phyloP scores from a whole-genome alignment of 2,888 invertebrate genomes.

The Heliconius aoede region DNA sequence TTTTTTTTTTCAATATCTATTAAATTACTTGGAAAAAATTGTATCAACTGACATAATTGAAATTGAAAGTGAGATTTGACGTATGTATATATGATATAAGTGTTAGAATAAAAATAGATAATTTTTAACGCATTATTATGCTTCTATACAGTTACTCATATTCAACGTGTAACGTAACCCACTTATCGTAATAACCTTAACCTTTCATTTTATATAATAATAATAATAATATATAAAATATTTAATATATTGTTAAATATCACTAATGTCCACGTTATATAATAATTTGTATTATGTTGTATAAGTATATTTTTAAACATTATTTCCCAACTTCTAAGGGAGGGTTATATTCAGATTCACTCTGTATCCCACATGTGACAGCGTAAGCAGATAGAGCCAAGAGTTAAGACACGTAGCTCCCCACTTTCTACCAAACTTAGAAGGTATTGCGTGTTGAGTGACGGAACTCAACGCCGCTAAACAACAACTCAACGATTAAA shows the following conservation, averaged over 20 bases:
- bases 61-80: slow-evolving; percentile 22
- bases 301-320: too few species aligned
- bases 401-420: too few species aligned
- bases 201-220: slow-evolving; percentile 2
- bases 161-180: not conserved
- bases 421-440: too few species aligned
- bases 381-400: too few species aligned
- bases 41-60: slow-evolving; percentile 7
- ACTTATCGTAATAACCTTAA: not conserved
- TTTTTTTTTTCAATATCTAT: not conserved
- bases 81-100: not conserved
- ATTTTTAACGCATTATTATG: slow-evolving; percentile 8
- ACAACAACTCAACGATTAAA: too few species aligned
- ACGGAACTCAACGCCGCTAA: too few species aligned
- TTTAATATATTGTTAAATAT: not conserved
- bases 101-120: not conserved
- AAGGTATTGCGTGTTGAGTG: too few species aligned
- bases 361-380: too few species aligned
- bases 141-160: not conserved
- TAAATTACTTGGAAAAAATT: not conserved
- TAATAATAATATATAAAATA: not conserved
- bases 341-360: too few species aligned
- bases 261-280: too few species aligned
- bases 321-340: too few species aligned
- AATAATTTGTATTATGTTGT: too few species aligned